Conservation (phyloP, 2,888 invertebrate genomes). For the Hanleya hanleyi region DNA sequence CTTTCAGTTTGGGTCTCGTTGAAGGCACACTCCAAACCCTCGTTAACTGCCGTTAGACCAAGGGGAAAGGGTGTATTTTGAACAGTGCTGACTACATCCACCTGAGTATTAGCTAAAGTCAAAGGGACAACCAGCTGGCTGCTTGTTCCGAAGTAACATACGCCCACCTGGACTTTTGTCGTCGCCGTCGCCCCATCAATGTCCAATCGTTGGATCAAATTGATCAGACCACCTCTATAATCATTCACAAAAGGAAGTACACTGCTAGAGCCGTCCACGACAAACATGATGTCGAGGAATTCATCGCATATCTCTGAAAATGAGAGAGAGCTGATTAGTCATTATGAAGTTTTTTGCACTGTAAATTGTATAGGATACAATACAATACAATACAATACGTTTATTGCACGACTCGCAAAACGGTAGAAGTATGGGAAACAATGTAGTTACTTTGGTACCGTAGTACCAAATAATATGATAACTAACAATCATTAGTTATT, state of each 20-base stretch:
- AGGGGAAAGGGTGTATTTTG: background rate
- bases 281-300: background rate
- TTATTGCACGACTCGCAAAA: too few relatives aligned
- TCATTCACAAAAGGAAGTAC: background rate
- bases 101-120: background rate
- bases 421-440: too few relatives aligned
- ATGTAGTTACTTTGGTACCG: too few relatives aligned
- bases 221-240: background rate
- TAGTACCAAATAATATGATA: too few relatives aligned
- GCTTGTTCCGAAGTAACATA: background rate
- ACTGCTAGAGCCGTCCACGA: background rate
- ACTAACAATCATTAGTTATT: too few relatives aligned
- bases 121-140: background rate
- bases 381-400: too few relatives aligned
- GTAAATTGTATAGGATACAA: too few relatives aligned
- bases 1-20: background rate
- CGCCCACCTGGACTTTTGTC: background rate
- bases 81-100: background rate
- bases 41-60: background rate
- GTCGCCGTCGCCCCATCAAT: background rate
- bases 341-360: too few relatives aligned
- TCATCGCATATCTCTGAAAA: background rate
- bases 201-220: background rate
- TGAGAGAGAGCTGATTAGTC: too few relatives aligned
- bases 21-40: background rate